Conservation (phyloP, 2,113 vertebrate genomes). For the Platycercus adscitus region DNA sequence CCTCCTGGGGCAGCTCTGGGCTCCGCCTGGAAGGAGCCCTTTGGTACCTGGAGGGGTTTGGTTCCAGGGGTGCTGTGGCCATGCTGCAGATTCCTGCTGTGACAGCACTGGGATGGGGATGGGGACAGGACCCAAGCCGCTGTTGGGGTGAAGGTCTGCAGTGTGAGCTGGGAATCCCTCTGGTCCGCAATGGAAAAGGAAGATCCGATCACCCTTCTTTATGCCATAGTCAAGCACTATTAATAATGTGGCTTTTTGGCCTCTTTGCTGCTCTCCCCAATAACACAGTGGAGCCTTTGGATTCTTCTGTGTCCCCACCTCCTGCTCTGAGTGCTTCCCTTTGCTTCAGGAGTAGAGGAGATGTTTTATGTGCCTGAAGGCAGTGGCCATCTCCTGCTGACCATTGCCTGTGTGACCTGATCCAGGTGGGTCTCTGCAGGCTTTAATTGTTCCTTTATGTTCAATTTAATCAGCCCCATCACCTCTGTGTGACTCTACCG, state of each 20-base stretch:
- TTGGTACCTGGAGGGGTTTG: rapidly evolving
- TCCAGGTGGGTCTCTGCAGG: not conserved
- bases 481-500: not conserved
- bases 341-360: not conserved
- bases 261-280: not conserved
- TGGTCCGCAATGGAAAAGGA: not conserved
- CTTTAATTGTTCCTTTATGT: not conserved
- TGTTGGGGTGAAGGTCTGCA: not conserved
- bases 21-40: rapidly evolving
- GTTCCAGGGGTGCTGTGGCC: rapidly evolving
- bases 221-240: rapidly evolving
- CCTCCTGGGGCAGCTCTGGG: not conserved
- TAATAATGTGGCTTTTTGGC: not conserved
- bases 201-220: rapidly evolving
- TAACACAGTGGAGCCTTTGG: not conserved
- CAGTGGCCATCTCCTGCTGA: rapidly evolving
- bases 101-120: rapidly evolving
- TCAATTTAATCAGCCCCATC: not conserved
- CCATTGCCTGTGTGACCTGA: not conserved
- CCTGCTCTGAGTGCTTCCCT: rapidly evolving
- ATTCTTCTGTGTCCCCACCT: not conserved
- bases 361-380: not conserved
- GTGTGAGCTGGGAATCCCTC: not conserved
- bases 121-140: rapidly evolving
- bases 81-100: rapidly evolving